phyloP scores from a whole-genome alignment of 2,797 vertebrate species.

The Coccyzus lansbergi region DNA sequence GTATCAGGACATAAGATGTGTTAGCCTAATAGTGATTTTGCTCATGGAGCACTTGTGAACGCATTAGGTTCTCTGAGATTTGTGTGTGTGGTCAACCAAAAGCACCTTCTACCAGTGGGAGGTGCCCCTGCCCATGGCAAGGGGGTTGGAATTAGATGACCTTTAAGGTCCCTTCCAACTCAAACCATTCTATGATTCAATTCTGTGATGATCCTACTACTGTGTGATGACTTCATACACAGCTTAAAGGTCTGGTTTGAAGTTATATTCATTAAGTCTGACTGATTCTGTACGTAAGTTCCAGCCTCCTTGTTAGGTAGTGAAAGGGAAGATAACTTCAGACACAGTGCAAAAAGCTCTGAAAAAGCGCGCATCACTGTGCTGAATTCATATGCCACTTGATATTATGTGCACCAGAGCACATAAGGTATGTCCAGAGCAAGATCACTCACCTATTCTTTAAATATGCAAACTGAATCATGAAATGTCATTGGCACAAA shows the following conservation, averaged over 20 bases:
- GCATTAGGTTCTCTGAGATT: background rate
- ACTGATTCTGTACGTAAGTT: background rate
- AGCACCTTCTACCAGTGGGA: background rate
- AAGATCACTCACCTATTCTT: constrained; percentile 51
- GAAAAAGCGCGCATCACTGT: constrained; percentile 17
- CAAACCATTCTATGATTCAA: no score
- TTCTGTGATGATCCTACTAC: no score
- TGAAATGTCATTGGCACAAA: constrained; percentile 34
- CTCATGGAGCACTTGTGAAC: constrained; percentile 17
- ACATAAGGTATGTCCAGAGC: constrained; percentile 67
- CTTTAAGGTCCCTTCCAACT: no score
- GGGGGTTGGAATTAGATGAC: no score
- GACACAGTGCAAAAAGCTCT: background rate
- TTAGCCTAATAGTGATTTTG: background rate
- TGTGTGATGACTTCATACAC: background rate
- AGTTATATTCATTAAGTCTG: background rate
- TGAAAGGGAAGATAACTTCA: constrained; percentile 40
- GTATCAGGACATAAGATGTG: background rate
- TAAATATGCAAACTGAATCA: constrained; percentile 56
- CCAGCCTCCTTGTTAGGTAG: background rate
- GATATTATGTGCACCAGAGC: constrained; percentile 59
- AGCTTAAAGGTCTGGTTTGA: background rate
- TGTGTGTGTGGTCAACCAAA: background rate
- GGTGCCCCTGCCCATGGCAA: no score
- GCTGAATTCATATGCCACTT: constrained; percentile 56